phyloP scores from a whole-genome alignment of 2,113 vertebrate species.

The Chaetodon auriga region DNA sequence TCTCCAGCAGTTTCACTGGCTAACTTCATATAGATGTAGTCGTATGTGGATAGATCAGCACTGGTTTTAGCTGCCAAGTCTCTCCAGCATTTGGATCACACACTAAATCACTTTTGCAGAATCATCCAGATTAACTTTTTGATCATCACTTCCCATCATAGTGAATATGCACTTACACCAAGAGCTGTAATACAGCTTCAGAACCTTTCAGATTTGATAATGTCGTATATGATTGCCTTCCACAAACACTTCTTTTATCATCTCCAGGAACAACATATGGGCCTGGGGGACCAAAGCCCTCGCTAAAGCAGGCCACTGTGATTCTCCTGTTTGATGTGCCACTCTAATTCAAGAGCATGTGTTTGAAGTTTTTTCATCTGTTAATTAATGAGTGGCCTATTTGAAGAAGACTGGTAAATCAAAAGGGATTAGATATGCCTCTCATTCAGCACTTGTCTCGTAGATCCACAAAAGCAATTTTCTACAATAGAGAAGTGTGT shows the following conservation, averaged over 20 bases:
- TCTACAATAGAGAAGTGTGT: constrained; percentile 38
- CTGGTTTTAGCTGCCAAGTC: constrained; percentile 11
- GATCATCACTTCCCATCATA: constrained; percentile 8
- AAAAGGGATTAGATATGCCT: constrained; percentile 54
- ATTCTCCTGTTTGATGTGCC: constrained; percentile 60
- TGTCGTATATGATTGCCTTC: constrained; percentile 13
- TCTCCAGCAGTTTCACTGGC: constrained; percentile 4
- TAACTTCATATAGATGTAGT: not conserved
- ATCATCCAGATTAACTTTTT: constrained; percentile 32
- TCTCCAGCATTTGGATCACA: constrained; percentile 11
- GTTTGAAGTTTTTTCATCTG: constrained; percentile 73
- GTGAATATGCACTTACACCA: not conserved
- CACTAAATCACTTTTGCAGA: constrained; percentile 17
- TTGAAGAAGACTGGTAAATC: constrained; percentile 62
- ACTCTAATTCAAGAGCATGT: constrained; percentile 57
- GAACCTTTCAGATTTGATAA: constrained; percentile 26
- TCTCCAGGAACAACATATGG: constrained; percentile 38
- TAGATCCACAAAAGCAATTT: constrained; percentile 42
- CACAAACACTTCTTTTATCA: constrained; percentile 33
- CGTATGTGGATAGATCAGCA: not conserved
- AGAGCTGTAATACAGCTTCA: constrained; percentile 3
- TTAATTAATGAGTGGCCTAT: constrained; percentile 76
- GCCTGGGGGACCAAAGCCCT: constrained; percentile 31
- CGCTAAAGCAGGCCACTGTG: constrained; percentile 18
- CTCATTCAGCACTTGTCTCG: constrained; percentile 46